phyloP scores from a whole-genome alignment of 2,113 vertebrate species.

The Bubo scandiacus region DNA sequence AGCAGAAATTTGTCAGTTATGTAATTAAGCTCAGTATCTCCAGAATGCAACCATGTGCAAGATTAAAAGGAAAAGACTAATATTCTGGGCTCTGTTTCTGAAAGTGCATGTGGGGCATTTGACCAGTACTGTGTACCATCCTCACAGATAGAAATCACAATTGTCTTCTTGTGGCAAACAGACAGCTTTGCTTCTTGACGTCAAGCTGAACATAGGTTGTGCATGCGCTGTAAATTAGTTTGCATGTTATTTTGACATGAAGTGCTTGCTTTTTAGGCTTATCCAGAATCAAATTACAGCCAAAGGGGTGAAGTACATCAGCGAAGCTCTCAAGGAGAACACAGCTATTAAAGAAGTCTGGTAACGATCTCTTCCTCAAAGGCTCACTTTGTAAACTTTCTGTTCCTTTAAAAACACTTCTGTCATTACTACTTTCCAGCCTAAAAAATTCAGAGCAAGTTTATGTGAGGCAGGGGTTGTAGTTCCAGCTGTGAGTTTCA shows the following conservation, averaged over 20 bases:
- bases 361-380: slow-evolving; percentile 58
- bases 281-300: slow-evolving; percentile 81
- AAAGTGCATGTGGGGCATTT: not conserved
- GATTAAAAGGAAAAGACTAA: not conserved
- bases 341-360: slow-evolving; percentile 76
- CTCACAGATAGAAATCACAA: not conserved
- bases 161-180: not conserved
- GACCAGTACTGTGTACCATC: not conserved
- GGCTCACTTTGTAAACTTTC: not conserved
- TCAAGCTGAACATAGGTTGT: not conserved
- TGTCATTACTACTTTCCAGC: not conserved
- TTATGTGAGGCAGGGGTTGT: not conserved
- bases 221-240: not conserved
- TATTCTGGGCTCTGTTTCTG: not conserved
- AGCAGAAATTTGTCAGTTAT: not conserved
- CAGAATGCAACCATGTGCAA: not conserved
- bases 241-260: not conserved
- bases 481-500: not conserved
- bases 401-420: not conserved
- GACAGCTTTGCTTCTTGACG: not conserved
- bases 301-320: slow-evolving; percentile 69
- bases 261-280: slow-evolving; percentile 68
- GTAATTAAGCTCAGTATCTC: not conserved
- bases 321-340: slow-evolving; percentile 71
- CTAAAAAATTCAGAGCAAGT: not conserved